Conservation (phyloP, 2,888 invertebrate species). For the Scaptomyza reducta region DNA sequence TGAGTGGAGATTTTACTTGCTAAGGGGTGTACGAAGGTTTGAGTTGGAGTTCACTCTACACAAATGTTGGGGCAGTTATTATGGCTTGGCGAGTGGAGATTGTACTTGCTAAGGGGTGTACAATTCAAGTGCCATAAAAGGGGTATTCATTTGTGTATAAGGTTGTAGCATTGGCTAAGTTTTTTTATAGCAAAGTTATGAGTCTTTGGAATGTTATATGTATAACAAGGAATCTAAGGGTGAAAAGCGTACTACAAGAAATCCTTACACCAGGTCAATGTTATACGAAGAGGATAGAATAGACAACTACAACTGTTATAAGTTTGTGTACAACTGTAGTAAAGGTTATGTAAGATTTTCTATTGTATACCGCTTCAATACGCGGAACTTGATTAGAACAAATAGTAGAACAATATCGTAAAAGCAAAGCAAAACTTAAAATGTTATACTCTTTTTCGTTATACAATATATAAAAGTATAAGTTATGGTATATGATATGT, state of each 20-base stretch:
- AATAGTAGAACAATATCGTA: neutral
- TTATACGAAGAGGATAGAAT: neutral
- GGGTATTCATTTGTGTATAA: neutral
- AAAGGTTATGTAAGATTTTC: neutral
- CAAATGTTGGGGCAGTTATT: slow-evolving; percentile 14
- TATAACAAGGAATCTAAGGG: neutral
- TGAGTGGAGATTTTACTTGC: too few relatives aligned
- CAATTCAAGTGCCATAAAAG: neutral
- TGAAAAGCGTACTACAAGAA: neutral
- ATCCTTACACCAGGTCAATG: neutral
- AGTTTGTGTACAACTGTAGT: neutral
- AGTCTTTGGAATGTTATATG: neutral
- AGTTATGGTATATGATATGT: neutral
- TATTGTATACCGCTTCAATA: neutral
- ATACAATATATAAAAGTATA: neutral
- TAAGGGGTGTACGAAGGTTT: too few relatives aligned
- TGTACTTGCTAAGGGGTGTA: neutral
- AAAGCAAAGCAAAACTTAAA: too few relatives aligned
- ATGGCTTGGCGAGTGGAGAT: neutral
- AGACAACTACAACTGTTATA: neutral
- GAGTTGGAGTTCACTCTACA: neutral
- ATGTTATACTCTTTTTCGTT: too few relatives aligned
- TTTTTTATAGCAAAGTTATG: slow-evolving; percentile 6
- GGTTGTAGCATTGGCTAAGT: slow-evolving; percentile 4
- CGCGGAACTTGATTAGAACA: neutral